A percentile compares a stretch with the other conserved stretches of the same genome.
Conservation (phyloP, 2,888 invertebrate species). For the Sepioteuthis lessoniana region DNA sequence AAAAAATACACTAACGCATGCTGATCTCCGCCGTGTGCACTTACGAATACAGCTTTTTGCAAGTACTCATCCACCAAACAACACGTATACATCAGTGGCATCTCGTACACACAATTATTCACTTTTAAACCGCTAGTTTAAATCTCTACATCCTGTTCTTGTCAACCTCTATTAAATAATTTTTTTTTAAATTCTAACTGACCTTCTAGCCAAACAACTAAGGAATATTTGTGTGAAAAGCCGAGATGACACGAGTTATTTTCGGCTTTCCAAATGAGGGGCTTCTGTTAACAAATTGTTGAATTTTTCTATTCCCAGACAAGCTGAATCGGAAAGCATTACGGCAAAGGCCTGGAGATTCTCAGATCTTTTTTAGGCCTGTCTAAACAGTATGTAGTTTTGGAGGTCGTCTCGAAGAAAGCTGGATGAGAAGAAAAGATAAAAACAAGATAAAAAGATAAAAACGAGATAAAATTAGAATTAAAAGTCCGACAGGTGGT, state of each 20-base stretch:
- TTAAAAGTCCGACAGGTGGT: too few species aligned
- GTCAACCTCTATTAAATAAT: background rate
- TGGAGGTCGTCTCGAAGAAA: too few species aligned
- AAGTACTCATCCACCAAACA: background rate
- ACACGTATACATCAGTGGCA: background rate
- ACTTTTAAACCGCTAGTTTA: background rate
- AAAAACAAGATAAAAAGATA: too few species aligned
- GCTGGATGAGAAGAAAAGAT: too few species aligned
- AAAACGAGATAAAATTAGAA: too few species aligned
- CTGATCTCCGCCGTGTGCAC: background rate
- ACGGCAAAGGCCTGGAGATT: too few species aligned
- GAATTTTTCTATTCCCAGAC: background rate
- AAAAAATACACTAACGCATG: background rate
- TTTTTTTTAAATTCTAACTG: too few species aligned
- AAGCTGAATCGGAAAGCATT: background rate
- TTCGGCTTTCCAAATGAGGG: background rate
- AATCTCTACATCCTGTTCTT: background rate
- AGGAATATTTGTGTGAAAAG: background rate
- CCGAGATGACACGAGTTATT: background rate
- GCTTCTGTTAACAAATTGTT: background rate
- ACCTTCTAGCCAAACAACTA: background rate
- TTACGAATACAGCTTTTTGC: background rate
- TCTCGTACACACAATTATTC: background rate
- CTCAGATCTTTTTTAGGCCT: too few species aligned
- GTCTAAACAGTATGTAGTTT: too few species aligned